These are phyloP conservation scores for Catagonus wagneri DNA, from an alignment of 2,113 vertebrate genomes.

Conservation along the genomic window DNA sequence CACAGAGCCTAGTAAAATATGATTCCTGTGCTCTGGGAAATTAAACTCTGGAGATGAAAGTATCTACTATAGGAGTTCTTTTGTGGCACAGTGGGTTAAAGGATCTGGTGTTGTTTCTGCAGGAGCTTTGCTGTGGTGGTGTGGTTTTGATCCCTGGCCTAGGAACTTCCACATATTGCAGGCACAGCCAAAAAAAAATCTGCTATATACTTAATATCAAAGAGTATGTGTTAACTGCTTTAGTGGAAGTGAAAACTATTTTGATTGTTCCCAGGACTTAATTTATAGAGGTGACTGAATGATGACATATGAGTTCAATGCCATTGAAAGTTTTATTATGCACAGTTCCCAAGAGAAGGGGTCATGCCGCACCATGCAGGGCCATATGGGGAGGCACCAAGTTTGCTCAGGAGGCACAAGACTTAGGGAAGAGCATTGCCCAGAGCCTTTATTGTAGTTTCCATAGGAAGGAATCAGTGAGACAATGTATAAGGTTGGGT, in stretches of 20 bases:
- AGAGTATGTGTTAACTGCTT: background rate
- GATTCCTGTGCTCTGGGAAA: background rate
- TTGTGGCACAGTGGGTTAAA: too few relatives aligned
- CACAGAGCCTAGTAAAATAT: background rate
- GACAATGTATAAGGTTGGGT: background rate
- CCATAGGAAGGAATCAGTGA: background rate
- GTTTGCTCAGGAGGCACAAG: background rate
- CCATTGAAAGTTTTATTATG: background rate
- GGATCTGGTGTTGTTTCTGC: too few relatives aligned
- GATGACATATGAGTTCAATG: background rate
- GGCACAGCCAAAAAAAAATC: background rate
- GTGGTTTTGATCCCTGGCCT: too few relatives aligned
- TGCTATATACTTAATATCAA: background rate
- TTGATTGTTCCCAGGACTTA: background rate
- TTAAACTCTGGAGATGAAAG: background rate
- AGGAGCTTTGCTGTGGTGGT: too few relatives aligned
- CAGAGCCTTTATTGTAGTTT: background rate
- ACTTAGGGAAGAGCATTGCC: background rate
- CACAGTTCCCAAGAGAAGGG: background rate
- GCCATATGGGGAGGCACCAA: background rate
- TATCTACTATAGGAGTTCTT: background rate
- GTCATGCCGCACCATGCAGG: too few relatives aligned
- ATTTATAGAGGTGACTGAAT: background rate
- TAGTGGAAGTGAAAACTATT: background rate
- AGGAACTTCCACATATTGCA: too few relatives aligned